These are phyloP conservation scores for Camponotus floridanus DNA, from an alignment of 1,140 invertebrate species.

Conservation along the genomic window DNA sequence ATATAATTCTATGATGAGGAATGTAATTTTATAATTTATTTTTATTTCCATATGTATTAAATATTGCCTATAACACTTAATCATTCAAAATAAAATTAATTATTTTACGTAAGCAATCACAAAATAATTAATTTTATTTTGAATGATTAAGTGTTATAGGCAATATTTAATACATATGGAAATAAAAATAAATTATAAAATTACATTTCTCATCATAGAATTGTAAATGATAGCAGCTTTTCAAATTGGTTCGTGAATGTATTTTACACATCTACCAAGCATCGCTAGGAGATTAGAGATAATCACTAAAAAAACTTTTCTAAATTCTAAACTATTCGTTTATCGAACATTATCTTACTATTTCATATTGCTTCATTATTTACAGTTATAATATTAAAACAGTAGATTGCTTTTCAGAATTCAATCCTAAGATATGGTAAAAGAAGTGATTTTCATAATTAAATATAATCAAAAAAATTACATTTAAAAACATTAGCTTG, in stretches of 20 bases:
- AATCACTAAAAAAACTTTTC: slow-evolving; percentile 10
- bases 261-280: slow-evolving; percentile 29
- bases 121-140: slow-evolving; percentile 7
- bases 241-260: slow-evolving; percentile 38
- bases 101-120: neutral
- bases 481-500: neutral
- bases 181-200: slow-evolving; percentile 13
- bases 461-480: neutral
- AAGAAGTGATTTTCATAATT: slow-evolving; percentile 20
- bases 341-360: slow-evolving; percentile 10
- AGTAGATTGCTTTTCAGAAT: neutral
- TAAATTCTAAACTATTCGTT: slow-evolving; percentile 25
- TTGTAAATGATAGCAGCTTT: slow-evolving; percentile 6
- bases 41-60: neutral
- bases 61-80: neutral
- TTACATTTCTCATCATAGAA: neutral
- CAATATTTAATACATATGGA: neutral
- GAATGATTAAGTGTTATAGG: neutral
- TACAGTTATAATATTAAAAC: slow-evolving; percentile 36
- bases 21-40: slow-evolving; percentile 12
- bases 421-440: neutral
- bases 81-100: neutral
- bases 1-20: neutral
- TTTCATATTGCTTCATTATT: neutral
- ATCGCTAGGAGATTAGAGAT: slow-evolving; percentile 39